A percentile compares a stretch with the other conserved stretches of the same genome.
These are phyloP conservation scores for Dromococcyx pavoninus DNA, from an alignment of 2,797 vertebrate genomes.

Conservation along the genomic window DNA sequence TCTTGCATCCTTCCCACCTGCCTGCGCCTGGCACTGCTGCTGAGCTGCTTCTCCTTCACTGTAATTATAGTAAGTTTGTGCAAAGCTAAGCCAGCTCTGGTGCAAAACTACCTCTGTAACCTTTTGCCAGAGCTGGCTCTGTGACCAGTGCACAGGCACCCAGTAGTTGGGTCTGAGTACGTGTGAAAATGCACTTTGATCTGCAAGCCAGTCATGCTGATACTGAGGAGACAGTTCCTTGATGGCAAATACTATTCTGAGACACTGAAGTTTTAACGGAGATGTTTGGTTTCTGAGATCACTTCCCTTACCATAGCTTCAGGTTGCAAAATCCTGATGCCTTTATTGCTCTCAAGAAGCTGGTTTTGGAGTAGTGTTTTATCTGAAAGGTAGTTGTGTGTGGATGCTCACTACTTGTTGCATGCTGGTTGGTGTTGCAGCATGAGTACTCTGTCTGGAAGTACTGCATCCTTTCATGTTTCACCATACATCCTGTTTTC, in stretches of 20 bases:
- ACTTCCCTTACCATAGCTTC: neutral
- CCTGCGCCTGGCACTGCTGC: neutral
- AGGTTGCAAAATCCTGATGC: neutral
- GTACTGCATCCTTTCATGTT: neutral
- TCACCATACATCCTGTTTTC: neutral
- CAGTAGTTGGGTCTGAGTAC: neutral
- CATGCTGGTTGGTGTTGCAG: neutral
- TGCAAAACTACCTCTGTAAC: neutral
- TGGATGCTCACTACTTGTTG: neutral
- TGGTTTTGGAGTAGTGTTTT: neutral
- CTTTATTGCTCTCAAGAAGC: neutral
- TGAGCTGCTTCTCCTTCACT: neutral
- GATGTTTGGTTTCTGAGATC: neutral
- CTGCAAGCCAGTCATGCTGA: neutral
- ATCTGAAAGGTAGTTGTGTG: neutral
- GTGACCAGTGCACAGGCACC: neutral
- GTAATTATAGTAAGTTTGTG: rapidly evolving
- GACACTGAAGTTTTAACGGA: neutral
- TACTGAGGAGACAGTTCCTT: neutral
- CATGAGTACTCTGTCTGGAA: rapidly evolving
- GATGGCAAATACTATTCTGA: neutral
- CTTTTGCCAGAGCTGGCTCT: neutral
- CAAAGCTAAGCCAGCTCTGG: neutral
- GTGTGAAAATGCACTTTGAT: neutral
- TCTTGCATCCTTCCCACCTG: neutral